These are phyloP conservation scores for Drosophila triauraria DNA, from an alignment of 1,140 invertebrate genomes.

Conservation along the genomic window DNA sequence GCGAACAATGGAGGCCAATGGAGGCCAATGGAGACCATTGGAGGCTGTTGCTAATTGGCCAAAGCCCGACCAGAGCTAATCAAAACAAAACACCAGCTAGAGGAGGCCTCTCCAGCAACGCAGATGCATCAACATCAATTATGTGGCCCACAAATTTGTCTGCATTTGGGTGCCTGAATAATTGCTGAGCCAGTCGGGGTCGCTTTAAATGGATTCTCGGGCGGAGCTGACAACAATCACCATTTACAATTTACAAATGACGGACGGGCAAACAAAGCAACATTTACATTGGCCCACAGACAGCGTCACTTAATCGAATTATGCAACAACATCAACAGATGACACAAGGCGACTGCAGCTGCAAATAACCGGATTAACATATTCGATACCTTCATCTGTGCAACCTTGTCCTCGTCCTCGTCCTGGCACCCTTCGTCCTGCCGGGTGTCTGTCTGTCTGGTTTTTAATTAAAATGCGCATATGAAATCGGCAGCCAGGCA, in stretches of 20 bases:
- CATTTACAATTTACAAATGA: conserved; percentile 48
- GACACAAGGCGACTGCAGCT: conserved; percentile 48
- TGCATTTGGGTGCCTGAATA: conserved; percentile 63
- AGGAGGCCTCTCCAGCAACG: conserved; percentile 8
- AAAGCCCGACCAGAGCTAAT: conserved; percentile 67
- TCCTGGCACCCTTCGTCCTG: conserved; percentile 1
- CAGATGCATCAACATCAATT: conserved; percentile 79
- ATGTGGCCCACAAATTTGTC: conserved; percentile 73
- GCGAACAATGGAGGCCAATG: conserved; percentile 67
- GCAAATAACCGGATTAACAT: conserved; percentile 73
- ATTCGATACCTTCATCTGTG: conserved; percentile 62
- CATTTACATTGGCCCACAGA: conserved; percentile 54
- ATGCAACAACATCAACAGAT: conserved; percentile 62
- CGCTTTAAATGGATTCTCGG: neutral
- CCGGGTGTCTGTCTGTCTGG: conserved; percentile 1
- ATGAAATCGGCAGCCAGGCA: conserved; percentile 51
- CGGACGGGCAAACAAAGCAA: conserved; percentile 63
- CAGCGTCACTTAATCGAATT: conserved; percentile 73
- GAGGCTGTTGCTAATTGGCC: conserved; percentile 63
- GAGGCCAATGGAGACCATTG: conserved; percentile 9
- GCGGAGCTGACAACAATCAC: conserved; percentile 54
- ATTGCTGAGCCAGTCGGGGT: conserved; percentile 34
- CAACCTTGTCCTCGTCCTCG: conserved; percentile 2
- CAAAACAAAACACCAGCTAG: conserved; percentile 66
- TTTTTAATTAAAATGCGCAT: conserved; percentile 77